Percentiles rank a stretch among this genome's conserved stretches.
These are phyloP conservation scores for Pseudoatta argentina DNA, from an alignment of 1,140 invertebrate genomes.

Conservation along the genomic window DNA sequence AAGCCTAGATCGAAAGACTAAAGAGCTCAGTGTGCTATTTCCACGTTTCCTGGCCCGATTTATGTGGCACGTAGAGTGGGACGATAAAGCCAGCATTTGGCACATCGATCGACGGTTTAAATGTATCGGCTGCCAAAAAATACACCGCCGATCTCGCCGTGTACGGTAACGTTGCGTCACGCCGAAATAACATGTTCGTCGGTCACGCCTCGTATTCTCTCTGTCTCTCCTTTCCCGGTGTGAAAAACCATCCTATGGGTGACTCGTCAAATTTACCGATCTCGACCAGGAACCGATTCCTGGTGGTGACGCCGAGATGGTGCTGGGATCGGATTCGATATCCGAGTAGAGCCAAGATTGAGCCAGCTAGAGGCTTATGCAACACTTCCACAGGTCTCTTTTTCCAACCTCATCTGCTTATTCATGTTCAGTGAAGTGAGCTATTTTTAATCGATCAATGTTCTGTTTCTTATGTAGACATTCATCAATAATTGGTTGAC, in stretches of 20 bases:
- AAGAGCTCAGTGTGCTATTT: conserved; percentile 36
- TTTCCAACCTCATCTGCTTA: background rate
- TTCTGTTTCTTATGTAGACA: background rate
- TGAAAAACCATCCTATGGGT: conserved; percentile 42
- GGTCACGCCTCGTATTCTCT: conserved; percentile 46
- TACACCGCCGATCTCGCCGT: conserved; percentile 43
- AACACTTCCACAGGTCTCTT: background rate
- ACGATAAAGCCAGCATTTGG: conserved; percentile 64
- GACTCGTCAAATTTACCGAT: conserved; percentile 77
- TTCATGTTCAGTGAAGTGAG: background rate
- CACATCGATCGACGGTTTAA: conserved; percentile 66
- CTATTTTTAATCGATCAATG: background rate
- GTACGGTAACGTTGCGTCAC: conserved; percentile 45
- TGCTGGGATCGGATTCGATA: conserved; percentile 69
- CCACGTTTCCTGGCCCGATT: conserved; percentile 45
- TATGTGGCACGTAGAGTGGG: background rate
- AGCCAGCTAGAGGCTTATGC: background rate
- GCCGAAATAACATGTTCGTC: conserved; percentile 47
- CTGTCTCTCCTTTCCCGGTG: conserved; percentile 12
- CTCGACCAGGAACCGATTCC: conserved; percentile 68
- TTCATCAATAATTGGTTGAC: background rate
- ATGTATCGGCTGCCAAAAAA: conserved; percentile 68
- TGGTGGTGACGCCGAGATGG: conserved; percentile 74
- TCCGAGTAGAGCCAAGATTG: conserved; percentile 23
- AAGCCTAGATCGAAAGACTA: background rate